A percentile compares a stretch with the other conserved stretches of the same genome.
Conservation (phyloP, 2,888 invertebrate species). For the Chrysomela aeneicollis region DNA sequence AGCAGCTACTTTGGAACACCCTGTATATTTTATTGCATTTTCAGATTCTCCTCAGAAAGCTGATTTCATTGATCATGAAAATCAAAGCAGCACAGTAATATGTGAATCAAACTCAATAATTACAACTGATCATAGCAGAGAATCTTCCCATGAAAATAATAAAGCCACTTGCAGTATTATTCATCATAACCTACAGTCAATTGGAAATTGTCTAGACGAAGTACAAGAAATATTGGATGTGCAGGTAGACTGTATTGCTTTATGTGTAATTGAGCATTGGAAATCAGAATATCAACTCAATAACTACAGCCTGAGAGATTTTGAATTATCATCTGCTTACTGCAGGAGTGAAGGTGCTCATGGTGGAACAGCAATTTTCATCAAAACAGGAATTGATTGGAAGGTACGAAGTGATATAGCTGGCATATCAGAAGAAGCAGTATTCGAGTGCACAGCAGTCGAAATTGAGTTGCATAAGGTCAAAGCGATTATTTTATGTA, state of each 20-base stretch:
- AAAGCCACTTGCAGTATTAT: neutral
- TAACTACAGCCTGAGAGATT: neutral
- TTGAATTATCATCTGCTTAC: neutral
- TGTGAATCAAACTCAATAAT: neutral
- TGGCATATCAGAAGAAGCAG: conserved; percentile 6
- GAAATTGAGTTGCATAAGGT: neutral
- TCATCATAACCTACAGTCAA: neutral
- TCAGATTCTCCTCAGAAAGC: no score
- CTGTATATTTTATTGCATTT: no score
- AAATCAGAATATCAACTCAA: neutral
- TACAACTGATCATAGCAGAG: neutral
- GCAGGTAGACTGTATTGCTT: conserved; percentile 5
- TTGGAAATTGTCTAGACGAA: neutral
- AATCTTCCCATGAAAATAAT: neutral
- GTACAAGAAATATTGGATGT: neutral
- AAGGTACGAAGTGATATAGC: conserved; percentile 4
- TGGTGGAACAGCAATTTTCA: neutral
- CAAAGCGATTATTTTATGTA: neutral
- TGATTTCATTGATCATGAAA: no score
- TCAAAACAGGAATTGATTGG: conserved; percentile 6
- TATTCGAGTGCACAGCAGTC: neutral
- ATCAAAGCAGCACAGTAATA: neutral
- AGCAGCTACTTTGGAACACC: no score
- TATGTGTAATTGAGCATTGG: neutral
- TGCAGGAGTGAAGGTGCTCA: neutral